phyloP scores from a whole-genome alignment of 1,140 invertebrate species.

The Drosophila sproati region DNA sequence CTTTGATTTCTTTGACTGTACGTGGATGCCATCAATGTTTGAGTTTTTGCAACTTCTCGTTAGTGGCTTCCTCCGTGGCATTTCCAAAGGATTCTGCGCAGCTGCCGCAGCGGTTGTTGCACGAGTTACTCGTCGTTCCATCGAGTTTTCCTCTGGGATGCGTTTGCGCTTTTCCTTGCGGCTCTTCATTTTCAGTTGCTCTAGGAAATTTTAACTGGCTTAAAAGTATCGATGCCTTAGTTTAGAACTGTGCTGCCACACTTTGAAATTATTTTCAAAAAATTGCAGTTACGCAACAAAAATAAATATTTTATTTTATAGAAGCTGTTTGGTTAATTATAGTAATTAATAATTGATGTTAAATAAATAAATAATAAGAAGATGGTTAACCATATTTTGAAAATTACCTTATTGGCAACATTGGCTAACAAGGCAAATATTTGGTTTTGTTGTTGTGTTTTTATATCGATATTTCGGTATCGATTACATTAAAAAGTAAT shows the following conservation, averaged over 20 bases:
- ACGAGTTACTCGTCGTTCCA: not conserved
- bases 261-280: not conserved
- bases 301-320: no score
- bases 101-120: not conserved
- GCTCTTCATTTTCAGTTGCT: not conserved
- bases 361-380: no score
- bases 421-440: no score
- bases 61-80: not conserved
- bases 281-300: not conserved
- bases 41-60: not conserved
- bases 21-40: not conserved
- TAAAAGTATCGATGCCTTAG: not conserved
- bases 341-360: no score
- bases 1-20: not conserved
- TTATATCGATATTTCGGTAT: no score
- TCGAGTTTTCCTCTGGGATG: not conserved
- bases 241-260: not conserved
- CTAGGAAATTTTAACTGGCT: not conserved
- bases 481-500: no score
- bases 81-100: not conserved
- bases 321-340: no score
- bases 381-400: no score
- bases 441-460: no score
- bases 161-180: not conserved
- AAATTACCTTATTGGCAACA: no score